Evolutionary conservation across 2,797 vertebrate species (phyloP).

Genomic region (Peromyscus nudipes): DNA sequence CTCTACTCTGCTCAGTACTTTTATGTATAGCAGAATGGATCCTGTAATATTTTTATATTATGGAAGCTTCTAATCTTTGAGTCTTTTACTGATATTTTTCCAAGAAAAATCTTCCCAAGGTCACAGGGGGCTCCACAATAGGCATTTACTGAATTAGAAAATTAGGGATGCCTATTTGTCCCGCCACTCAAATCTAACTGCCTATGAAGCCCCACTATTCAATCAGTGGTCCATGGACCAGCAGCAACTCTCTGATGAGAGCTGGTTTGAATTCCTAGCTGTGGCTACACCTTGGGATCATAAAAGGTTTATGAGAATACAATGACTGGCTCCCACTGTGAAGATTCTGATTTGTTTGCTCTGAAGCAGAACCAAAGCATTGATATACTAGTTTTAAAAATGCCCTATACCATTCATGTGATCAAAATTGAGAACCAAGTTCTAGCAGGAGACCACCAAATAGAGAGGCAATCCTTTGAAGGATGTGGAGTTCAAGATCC

Average conservation of each 20-base stretch:
- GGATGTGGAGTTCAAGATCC: not conserved
- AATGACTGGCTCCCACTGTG: not conserved
- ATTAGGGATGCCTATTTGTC: not conserved
- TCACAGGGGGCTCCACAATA: not conserved
- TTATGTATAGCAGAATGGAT: not conserved
- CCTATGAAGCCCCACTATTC: not conserved
- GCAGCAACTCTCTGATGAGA: not conserved
- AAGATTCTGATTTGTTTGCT: constrained; percentile 4
- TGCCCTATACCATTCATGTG: not conserved
- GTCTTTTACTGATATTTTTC: not conserved
- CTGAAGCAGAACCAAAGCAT: not conserved
- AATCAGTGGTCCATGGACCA: not conserved
- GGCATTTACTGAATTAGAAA: not conserved
- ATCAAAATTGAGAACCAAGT: not conserved
- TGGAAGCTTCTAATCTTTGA: not conserved
- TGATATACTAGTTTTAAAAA: not conserved
- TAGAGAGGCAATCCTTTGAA: not conserved
- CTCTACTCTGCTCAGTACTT: not conserved
- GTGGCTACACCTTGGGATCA: not conserved
- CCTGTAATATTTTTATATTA: not conserved
- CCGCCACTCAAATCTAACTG: not conserved
- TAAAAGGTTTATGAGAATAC: not conserved
- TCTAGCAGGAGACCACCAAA: not conserved
- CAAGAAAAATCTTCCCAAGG: not conserved
- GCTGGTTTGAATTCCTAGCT: not conserved